Conservation (phyloP, 2,888 invertebrate genomes). For the Lepidonotus clava region DNA sequence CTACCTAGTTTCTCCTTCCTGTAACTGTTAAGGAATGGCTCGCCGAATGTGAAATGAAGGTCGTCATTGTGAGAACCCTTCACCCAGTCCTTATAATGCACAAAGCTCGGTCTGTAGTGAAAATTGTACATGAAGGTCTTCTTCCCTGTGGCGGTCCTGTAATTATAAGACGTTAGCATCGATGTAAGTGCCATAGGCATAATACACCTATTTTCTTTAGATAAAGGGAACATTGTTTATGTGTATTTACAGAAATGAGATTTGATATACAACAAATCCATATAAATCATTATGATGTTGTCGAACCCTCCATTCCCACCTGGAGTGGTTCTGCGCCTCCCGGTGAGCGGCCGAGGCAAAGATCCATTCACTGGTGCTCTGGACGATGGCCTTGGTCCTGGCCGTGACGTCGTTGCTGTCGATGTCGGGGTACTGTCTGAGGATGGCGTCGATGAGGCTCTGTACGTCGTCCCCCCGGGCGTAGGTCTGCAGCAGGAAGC, state of each 20-base stretch:
- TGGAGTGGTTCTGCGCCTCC: neutral
- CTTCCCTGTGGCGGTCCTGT: neutral
- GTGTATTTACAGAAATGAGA: no score
- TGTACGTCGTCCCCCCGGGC: neutral
- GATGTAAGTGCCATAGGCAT: no score
- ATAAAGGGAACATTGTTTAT: no score
- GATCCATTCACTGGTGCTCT: constrained; percentile 1
- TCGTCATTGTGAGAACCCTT: constrained; percentile 46
- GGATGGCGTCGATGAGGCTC: neutral
- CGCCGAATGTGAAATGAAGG: constrained; percentile 1
- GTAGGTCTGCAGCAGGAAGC: constrained; percentile 28
- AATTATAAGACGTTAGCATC: neutral
- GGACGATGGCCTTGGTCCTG: neutral
- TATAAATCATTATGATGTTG: no score
- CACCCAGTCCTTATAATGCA: constrained; percentile 43
- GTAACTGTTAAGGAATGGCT: neutral
- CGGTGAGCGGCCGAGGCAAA: neutral
- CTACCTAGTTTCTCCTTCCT: neutral
- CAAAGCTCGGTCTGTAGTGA: constrained; percentile 30
- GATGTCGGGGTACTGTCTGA: constrained; percentile 8
- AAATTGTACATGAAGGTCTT: constrained; percentile 37
- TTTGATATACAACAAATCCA: no score
- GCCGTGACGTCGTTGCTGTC: neutral
- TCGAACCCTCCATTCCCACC: no score
- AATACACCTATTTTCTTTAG: no score